These are phyloP conservation scores for Papilio demoleus DNA, from an alignment of 2,888 invertebrate species.

Conservation along the genomic window DNA sequence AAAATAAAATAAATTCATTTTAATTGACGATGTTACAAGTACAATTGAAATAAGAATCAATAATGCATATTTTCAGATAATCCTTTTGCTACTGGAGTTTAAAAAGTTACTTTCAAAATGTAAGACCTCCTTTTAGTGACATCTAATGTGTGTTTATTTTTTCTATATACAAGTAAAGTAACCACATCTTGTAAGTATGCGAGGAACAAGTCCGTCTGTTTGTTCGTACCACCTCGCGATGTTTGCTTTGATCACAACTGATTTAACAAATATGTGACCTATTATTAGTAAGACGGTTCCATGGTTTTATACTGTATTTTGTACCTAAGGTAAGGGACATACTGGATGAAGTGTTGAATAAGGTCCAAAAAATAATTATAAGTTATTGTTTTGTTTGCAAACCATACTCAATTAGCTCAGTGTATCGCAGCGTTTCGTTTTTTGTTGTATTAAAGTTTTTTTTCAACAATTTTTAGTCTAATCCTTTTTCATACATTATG, in stretches of 20 bases:
- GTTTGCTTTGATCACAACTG: conserved; percentile 54
- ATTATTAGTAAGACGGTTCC: conserved; percentile 34
- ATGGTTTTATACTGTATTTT: conserved; percentile 13
- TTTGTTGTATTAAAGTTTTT: no score
- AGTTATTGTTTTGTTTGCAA: no score
- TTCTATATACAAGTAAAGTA: conserved; percentile 4
- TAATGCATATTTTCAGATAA: background rate
- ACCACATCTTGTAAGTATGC: conserved; percentile 11
- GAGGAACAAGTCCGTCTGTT: conserved; percentile 40
- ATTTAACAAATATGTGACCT: conserved; percentile 59
- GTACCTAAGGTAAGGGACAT: background rate
- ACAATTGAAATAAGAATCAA: background rate
- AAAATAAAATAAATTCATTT: no score
- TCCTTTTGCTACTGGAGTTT: background rate
- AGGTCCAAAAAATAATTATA: no score
- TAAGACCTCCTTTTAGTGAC: background rate
- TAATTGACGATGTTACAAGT: background rate
- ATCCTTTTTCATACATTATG: no score
- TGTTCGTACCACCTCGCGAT: conserved; percentile 52
- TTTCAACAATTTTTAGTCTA: no score
- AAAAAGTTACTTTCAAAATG: background rate
- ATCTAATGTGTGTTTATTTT: background rate
- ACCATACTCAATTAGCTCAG: no score
- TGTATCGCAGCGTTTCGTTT: no score
- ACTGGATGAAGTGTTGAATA: background rate